Conservation (phyloP, 2,113 vertebrate genomes). For the Indri indri region DNA sequence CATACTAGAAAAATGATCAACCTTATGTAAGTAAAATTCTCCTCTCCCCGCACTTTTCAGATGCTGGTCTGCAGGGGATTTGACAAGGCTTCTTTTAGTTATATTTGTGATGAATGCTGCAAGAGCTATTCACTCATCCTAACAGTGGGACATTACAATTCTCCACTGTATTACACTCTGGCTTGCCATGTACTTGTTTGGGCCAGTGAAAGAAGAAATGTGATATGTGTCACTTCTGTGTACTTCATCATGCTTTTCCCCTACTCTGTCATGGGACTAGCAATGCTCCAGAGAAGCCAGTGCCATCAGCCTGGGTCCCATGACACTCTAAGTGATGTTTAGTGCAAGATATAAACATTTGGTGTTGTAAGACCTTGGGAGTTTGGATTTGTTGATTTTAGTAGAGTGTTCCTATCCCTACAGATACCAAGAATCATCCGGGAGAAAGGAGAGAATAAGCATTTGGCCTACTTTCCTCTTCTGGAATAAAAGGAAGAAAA, state of each 20-base stretch:
- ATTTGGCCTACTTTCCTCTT: neutral
- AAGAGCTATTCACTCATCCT: neutral
- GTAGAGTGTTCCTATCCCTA: neutral
- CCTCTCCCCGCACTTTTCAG: neutral
- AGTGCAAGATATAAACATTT: neutral
- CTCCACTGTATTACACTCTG: no score
- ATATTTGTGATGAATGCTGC: neutral
- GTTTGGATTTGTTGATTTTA: neutral
- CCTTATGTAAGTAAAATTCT: neutral
- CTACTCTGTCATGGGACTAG: neutral
- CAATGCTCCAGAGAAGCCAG: neutral
- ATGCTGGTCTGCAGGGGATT: neutral
- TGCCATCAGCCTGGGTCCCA: accelerated
- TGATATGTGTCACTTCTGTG: neutral
- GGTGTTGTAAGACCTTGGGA: neutral
- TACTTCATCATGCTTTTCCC: neutral
- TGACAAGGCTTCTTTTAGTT: neutral
- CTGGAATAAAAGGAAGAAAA: neutral
- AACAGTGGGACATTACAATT: neutral
- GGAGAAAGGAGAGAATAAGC: neutral
- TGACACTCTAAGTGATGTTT: neutral
- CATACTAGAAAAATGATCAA: neutral
- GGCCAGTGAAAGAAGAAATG: neutral
- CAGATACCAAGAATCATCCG: neutral
- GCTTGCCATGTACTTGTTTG: neutral